Evolutionary conservation across 2,888 invertebrate species (phyloP).

Genomic region (Ceriagrion tenellum): DNA sequence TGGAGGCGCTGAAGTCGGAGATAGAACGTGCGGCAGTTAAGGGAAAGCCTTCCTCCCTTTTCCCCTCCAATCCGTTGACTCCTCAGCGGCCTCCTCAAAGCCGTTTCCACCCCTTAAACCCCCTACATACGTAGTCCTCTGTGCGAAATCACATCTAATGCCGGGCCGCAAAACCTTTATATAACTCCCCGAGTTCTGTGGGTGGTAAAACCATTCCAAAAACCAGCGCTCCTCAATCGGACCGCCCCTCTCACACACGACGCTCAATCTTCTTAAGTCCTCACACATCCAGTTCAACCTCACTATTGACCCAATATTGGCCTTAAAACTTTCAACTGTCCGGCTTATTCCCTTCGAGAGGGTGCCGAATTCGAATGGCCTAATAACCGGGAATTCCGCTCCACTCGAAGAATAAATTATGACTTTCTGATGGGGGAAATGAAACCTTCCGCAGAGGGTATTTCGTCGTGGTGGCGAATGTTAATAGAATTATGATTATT

Average conservation of each 20-base stretch:
- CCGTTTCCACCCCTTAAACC: background rate
- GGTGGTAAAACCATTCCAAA: background rate
- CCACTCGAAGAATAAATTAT: background rate
- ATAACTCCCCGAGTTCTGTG: background rate
- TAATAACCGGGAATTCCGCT: background rate
- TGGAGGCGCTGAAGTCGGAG: conserved; percentile 31
- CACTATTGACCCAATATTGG: conserved; percentile 36
- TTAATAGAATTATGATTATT: too few relatives aligned
- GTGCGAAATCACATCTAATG: background rate
- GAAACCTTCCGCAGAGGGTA: background rate
- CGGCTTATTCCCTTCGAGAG: background rate
- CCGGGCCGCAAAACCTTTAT: conserved; percentile 14
- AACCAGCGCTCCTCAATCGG: background rate
- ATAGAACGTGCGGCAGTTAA: conserved; percentile 17
- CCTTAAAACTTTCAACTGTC: conserved; percentile 26
- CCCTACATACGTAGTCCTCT: background rate
- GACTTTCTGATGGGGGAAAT: background rate
- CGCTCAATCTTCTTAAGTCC: conserved; percentile 4
- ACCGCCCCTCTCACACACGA: background rate
- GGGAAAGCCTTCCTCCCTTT: background rate
- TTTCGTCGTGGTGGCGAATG: too few relatives aligned
- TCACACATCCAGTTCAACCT: conserved; percentile 22
- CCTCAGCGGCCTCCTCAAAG: background rate
- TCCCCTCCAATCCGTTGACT: background rate
- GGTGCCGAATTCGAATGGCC: background rate